Evolutionary conservation across 2,888 invertebrate species (phyloP).

Genomic region (Perizoma affinitatum): DNA sequence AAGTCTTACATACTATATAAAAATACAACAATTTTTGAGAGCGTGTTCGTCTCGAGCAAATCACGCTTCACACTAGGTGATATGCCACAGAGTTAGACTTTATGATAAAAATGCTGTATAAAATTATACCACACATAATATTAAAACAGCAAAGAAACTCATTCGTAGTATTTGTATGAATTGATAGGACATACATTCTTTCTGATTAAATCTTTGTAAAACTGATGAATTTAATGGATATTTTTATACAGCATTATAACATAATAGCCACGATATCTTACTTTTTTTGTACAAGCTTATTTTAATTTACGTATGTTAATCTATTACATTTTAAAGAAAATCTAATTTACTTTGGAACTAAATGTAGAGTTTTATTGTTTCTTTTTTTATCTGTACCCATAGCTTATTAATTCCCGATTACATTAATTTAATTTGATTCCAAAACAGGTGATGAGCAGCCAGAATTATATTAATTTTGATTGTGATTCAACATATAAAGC

Average conservation of each 20-base stretch:
- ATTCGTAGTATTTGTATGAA: background rate
- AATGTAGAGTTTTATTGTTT: conserved; percentile 16
- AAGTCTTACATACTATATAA: conserved; percentile 75
- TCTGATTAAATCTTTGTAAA: background rate
- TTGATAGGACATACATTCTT: background rate
- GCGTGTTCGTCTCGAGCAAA: conserved; percentile 54
- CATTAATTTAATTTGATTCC: conserved; percentile 68
- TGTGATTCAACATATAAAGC: conserved; percentile 49
- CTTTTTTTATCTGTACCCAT: conserved; percentile 30
- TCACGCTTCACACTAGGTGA: conserved; percentile 65
- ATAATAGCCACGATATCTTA: conserved; percentile 24
- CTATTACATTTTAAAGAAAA: conserved; percentile 25
- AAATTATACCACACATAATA: background rate
- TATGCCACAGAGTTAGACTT: conserved; percentile 73
- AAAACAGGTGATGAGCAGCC: conserved; percentile 67
- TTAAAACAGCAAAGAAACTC: background rate
- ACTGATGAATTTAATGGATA: background rate
- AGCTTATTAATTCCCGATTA: conserved; percentile 36
- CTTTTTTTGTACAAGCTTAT: conserved; percentile 35
- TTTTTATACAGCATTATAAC: conserved; percentile 19
- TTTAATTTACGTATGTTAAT: conserved; percentile 37
- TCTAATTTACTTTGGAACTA: conserved; percentile 7
- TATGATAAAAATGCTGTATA: conserved; percentile 58
- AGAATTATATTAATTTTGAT: conserved; percentile 47
- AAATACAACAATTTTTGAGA: conserved; percentile 76